Percentiles rank a stretch among this genome's conserved stretches.
Conservation (phyloP, 1,140 invertebrate genomes). For the Diachasma alloeum region DNA sequence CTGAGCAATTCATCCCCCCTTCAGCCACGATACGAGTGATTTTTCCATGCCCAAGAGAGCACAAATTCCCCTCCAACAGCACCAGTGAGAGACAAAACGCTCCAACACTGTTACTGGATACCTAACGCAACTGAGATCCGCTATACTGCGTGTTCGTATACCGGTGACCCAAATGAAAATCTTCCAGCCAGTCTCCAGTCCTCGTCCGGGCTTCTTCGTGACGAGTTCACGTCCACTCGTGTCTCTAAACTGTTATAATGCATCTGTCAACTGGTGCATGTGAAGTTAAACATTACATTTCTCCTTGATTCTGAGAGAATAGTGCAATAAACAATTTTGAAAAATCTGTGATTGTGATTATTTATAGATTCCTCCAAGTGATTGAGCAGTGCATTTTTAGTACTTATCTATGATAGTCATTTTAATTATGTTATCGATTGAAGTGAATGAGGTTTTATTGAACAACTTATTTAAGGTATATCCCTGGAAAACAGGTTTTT, state of each 20-base stretch:
- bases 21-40: conserved; percentile 5
- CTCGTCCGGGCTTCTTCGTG: conserved; percentile 52
- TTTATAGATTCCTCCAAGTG: too few relatives aligned
- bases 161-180: conserved; percentile 58
- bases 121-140: conserved; percentile 20
- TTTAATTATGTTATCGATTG: too few relatives aligned
- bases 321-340: conserved; percentile 5
- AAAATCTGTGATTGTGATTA: too few relatives aligned
- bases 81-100: not conserved
- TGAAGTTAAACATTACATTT: too few relatives aligned
- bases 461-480: too few relatives aligned
- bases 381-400: too few relatives aligned
- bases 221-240: conserved; percentile 36
- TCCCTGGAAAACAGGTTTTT: too few relatives aligned
- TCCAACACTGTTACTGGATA: not conserved
- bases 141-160: conserved; percentile 47
- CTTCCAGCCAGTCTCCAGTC: conserved; percentile 48
- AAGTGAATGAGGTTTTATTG: too few relatives aligned
- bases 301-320: not conserved
- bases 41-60: not conserved
- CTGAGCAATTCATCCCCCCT: conserved; percentile 14
- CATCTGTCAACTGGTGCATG: too few relatives aligned
- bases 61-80: not conserved
- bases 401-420: too few relatives aligned
- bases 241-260: conserved; percentile 19